These are phyloP conservation scores for Heliangelus exortis DNA, from an alignment of 2,797 vertebrate genomes.

Conservation along the genomic window DNA sequence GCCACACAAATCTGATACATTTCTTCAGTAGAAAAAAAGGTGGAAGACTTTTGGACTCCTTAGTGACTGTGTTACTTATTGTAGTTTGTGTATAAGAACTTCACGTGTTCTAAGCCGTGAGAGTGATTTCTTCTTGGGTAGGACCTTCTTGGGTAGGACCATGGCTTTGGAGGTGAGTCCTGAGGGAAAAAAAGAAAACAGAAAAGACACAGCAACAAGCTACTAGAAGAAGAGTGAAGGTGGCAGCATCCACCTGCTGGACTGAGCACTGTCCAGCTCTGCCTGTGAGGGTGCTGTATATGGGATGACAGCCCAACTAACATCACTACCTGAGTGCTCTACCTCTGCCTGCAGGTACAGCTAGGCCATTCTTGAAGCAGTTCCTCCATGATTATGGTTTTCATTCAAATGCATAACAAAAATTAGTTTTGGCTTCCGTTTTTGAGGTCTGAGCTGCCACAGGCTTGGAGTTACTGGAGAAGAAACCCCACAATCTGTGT, in stretches of 20 bases:
- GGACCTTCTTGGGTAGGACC: too few relatives aligned
- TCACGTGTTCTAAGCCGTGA: rapidly evolving
- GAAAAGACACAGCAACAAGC: not conserved
- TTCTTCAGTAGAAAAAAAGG: not conserved
- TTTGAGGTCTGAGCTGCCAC: not conserved
- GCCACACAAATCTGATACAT: not conserved
- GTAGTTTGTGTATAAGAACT: not conserved
- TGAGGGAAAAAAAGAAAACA: not conserved
- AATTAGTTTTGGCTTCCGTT: not conserved
- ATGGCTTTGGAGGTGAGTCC: not conserved
- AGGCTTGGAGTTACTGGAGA: not conserved
- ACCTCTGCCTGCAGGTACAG: not conserved
- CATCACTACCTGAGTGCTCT: not conserved
- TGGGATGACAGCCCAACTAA: not conserved
- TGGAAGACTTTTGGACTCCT: not conserved
- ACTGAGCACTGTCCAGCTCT: not conserved
- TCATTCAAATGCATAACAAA: not conserved
- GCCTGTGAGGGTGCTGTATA: not conserved
- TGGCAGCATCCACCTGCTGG: not conserved
- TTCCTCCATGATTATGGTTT: not conserved
- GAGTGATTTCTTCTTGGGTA: not conserved
- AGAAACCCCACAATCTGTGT: not conserved
- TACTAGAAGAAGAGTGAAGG: not conserved
- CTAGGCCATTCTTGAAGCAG: not conserved
- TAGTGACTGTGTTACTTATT: not conserved